These are phyloP conservation scores for Ornithorhynchus anatinus DNA, from an alignment of 2,113 vertebrate species.

Conservation along the genomic window DNA sequence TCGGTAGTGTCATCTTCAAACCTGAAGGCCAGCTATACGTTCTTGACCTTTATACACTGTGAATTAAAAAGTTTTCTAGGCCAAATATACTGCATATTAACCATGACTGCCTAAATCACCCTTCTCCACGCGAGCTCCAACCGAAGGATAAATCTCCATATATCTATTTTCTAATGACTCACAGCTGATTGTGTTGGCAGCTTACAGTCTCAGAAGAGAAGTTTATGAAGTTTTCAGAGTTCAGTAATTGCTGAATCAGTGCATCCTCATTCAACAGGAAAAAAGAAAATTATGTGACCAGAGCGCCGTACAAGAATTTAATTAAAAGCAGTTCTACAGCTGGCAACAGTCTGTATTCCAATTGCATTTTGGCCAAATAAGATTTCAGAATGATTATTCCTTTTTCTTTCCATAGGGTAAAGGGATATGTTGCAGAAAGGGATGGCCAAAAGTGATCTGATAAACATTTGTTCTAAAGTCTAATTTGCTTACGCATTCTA, in stretches of 20 bases:
- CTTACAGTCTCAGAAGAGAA: constrained; percentile 31
- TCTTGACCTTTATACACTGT: constrained; percentile 26
- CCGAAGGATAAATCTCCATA: background rate
- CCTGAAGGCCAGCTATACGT: too few relatives aligned
- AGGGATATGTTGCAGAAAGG: background rate
- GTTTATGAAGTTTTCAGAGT: constrained; percentile 52
- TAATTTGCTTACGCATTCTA: background rate
- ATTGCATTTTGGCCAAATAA: constrained; percentile 14
- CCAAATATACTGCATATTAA: too few relatives aligned
- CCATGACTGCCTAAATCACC: too few relatives aligned
- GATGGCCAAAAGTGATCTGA: constrained; percentile 13
- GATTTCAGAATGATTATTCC: constrained; percentile 40
- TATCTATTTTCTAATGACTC: constrained; percentile 51
- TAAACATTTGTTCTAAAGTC: background rate
- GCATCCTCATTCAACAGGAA: constrained; percentile 60
- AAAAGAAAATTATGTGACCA: constrained; percentile 49
- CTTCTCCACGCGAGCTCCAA: background rate
- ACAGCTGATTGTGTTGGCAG: constrained; percentile 61
- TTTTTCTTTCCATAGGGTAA: background rate
- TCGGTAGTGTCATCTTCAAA: too few relatives aligned
- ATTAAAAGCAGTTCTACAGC: constrained; percentile 67
- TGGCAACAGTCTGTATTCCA: constrained; percentile 20
- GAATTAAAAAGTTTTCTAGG: background rate
- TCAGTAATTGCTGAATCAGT: constrained; percentile 71
- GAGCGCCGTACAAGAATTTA: constrained; percentile 45